Conservation (phyloP, 2,113 vertebrate genomes). For the Myrmecobius fasciatus region DNA sequence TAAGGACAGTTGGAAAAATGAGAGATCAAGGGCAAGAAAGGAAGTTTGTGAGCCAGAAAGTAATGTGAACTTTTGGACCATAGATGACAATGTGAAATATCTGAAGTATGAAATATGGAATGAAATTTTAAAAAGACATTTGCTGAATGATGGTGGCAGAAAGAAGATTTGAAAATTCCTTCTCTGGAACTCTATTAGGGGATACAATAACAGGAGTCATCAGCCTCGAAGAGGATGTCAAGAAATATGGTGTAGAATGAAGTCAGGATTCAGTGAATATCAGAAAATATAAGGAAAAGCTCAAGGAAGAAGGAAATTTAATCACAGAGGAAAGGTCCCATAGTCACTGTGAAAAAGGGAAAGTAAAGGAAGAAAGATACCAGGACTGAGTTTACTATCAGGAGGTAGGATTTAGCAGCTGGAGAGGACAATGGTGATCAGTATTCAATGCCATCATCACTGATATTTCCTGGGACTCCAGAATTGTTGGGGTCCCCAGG, state of each 20-base stretch:
- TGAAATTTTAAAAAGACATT: neutral
- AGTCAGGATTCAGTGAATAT: neutral
- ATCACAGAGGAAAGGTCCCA: neutral
- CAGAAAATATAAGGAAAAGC: neutral
- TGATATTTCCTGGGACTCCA: neutral
- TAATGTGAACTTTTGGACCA: neutral
- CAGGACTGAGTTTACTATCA: neutral
- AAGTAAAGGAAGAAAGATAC: neutral
- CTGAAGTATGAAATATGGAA: neutral
- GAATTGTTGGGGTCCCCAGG: neutral
- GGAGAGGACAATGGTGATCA: neutral
- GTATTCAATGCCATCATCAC: neutral
- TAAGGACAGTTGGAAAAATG: neutral
- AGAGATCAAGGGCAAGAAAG: neutral
- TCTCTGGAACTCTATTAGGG: neutral
- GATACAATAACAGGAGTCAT: neutral
- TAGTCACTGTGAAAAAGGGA: neutral
- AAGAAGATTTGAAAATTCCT: neutral
- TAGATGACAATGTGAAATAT: neutral
- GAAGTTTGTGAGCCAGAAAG: neutral
- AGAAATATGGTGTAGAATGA: neutral
- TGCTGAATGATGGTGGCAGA: neutral
- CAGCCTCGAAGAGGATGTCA: neutral
- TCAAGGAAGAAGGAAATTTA: neutral
- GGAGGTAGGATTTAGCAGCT: neutral